These are phyloP conservation scores for Axea sp. DNA, from an alignment of 2,888 invertebrate genomes.

Conservation along the genomic window DNA sequence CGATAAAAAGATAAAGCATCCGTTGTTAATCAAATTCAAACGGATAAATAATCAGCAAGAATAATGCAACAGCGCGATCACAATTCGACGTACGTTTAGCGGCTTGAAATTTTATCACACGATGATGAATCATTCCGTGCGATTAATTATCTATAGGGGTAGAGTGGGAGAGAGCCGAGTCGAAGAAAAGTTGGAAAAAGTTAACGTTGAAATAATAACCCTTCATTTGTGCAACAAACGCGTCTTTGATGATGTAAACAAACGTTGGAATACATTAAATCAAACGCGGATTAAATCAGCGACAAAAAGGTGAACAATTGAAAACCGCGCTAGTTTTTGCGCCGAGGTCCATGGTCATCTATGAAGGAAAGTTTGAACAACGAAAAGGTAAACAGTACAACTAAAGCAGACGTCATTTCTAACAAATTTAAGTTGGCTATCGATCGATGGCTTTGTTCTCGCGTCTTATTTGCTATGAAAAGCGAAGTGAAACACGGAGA, in stretches of 20 bases:
- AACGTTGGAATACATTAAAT: constrained; percentile 28
- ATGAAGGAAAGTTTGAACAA: constrained; percentile 7
- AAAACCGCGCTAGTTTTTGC: too few species aligned
- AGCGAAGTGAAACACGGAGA: too few species aligned
- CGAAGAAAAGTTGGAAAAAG: background rate
- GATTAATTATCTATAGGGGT: constrained; percentile 37
- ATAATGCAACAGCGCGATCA: too few species aligned
- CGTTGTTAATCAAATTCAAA: too few species aligned
- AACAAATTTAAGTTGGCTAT: constrained; percentile 29
- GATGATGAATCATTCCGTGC: constrained; percentile 21
- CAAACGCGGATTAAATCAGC: constrained; percentile 18
- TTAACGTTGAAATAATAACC: constrained; percentile 15
- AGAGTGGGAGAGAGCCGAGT: too few species aligned
- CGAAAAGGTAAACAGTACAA: constrained; percentile 19
- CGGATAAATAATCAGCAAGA: too few species aligned
- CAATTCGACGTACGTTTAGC: too few species aligned
- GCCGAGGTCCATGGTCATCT: constrained; percentile 6
- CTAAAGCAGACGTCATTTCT: constrained; percentile 13
- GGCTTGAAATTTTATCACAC: too few species aligned
- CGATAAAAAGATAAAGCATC: too few species aligned
- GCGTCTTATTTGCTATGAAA: constrained; percentile 46
- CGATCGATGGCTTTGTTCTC: constrained; percentile 35
- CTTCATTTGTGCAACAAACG: background rate
- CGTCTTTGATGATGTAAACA: constrained; percentile 29
- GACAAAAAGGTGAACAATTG: constrained; percentile 25